Percentiles rank a stretch among this genome's conserved stretches.
Evolutionary conservation across 1,140 invertebrate species (phyloP).

Genomic region (Acyrthosiphon pisum): DNA sequence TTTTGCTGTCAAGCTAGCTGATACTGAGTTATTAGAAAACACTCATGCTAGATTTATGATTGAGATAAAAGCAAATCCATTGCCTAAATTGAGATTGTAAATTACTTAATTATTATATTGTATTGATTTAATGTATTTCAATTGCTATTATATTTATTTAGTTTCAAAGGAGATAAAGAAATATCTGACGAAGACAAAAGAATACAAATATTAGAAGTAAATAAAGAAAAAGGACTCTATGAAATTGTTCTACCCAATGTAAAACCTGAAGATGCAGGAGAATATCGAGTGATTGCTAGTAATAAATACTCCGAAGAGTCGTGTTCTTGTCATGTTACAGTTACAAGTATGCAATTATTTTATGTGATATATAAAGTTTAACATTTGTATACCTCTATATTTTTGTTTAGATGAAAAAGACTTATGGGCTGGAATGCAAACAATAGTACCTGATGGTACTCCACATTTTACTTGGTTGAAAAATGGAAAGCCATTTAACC

Average conservation of each 20-base stretch:
- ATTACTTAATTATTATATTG: neutral
- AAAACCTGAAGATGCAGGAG: constrained; percentile 79
- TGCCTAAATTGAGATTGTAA: constrained; percentile 84
- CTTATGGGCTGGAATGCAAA: constrained; percentile 74
- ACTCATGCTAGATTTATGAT: constrained; percentile 89
- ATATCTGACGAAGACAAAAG: constrained; percentile 75
- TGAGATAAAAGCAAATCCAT: constrained; percentile 85
- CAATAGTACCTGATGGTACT: constrained; percentile 72
- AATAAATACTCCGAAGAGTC: constrained; percentile 83
- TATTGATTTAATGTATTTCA: neutral
- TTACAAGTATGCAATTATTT: constrained; percentile 70
- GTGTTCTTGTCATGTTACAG: constrained; percentile 78
- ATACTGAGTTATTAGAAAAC: constrained; percentile 85
- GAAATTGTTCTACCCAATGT: constrained; percentile 89
- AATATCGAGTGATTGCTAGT: constrained; percentile 84
- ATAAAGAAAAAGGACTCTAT: constrained; percentile 81
- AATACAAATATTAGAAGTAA: constrained; percentile 76
- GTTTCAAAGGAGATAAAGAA: constrained; percentile 82
- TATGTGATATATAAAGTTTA: neutral
- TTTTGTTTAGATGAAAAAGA: constrained; percentile 75
- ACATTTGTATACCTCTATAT: neutral
- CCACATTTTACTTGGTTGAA: constrained; percentile 88
- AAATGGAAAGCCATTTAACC: constrained; percentile 87
- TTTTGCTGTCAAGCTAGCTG: constrained; percentile 83
- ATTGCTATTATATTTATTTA: constrained; percentile 64